A percentile compares a stretch with the other conserved stretches of the same genome.
Evolutionary conservation across 2,113 vertebrate species (phyloP).

Genomic region (Malurus alboscapulatus): DNA sequence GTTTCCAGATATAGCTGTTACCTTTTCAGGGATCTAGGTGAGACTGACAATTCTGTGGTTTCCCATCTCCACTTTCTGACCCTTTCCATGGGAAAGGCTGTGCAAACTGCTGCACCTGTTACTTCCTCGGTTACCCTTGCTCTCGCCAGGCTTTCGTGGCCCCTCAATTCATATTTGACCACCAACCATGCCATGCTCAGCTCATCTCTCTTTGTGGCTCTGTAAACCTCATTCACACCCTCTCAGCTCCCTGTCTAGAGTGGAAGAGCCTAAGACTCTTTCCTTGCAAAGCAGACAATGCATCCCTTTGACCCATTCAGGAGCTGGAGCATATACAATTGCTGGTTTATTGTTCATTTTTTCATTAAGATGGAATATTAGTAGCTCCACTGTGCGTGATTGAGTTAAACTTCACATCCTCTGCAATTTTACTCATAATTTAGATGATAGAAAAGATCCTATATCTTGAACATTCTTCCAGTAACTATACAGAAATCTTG

Average conservation of each 20-base stretch:
- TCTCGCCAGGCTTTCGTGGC: background rate
- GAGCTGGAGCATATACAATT: background rate
- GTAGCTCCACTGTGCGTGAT: background rate
- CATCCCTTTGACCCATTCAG: background rate
- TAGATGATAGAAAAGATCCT: background rate
- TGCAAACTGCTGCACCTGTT: background rate
- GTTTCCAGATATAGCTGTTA: background rate
- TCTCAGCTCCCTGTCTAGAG: background rate
- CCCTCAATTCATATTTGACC: background rate
- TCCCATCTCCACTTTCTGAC: background rate
- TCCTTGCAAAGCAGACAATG: background rate
- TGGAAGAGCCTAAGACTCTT: background rate
- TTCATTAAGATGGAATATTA: background rate
- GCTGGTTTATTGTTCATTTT: background rate
- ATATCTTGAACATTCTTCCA: background rate
- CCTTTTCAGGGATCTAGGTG: rapidly evolving
- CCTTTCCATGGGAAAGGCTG: background rate
- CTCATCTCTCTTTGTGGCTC: background rate
- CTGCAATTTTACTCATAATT: background rate
- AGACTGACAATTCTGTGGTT: background rate
- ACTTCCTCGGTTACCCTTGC: background rate
- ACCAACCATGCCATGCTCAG: background rate
- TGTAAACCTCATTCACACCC: background rate
- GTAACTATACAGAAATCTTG: background rate
- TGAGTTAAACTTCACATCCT: background rate